Evolutionary conservation across 2,113 vertebrate genomes (phyloP).

Genomic region (Spermophilus dauricus): DNA sequence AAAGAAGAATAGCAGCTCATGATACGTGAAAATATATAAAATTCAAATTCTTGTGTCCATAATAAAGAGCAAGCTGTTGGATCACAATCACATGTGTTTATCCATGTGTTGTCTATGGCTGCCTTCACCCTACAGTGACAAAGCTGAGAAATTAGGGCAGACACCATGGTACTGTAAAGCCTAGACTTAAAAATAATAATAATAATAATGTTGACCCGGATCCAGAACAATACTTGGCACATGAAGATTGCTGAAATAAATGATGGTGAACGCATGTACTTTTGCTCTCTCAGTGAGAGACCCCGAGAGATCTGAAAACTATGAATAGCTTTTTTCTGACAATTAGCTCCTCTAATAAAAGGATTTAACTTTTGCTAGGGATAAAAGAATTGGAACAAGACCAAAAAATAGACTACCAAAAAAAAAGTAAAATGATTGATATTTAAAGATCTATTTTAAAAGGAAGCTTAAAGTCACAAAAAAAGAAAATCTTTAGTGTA

Average conservation of each 20-base stretch:
- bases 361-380: background rate
- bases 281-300: background rate
- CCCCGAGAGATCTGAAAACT: background rate
- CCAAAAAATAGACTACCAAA: background rate
- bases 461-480: too few relatives aligned
- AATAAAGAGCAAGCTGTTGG: background rate
- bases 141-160: background rate
- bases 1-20: background rate
- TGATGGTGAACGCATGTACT: too few relatives aligned
- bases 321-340: background rate
- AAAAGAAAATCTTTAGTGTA: too few relatives aligned
- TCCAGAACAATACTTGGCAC: background rate
- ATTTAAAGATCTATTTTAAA: too few relatives aligned
- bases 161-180: background rate
- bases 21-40: background rate
- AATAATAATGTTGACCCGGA: background rate
- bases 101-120: too few relatives aligned
- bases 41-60: background rate
- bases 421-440: background rate
- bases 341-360: background rate
- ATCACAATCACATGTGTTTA: background rate
- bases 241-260: background rate
- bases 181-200: background rate
- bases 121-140: background rate
- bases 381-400: background rate